phyloP scores from a whole-genome alignment of 92 coral and sea anemone genomes.

The Parazoanthus atlanticus region DNA sequence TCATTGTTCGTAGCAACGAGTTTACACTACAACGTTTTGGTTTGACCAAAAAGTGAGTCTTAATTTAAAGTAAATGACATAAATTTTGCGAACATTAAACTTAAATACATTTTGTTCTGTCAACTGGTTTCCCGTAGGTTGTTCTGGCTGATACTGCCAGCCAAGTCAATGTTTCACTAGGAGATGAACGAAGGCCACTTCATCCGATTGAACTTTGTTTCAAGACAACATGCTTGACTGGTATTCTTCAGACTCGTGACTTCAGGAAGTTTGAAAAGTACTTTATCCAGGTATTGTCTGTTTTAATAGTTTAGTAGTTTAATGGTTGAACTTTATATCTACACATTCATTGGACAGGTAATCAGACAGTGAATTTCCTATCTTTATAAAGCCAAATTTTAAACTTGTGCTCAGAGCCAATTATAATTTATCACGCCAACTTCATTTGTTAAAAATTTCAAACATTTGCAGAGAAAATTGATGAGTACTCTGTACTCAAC shows the following conservation, averaged over 20 bases:
- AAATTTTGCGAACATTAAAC: background rate
- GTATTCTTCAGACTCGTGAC: background rate
- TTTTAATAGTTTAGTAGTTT: background rate
- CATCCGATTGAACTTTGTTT: background rate
- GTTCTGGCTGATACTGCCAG: background rate
- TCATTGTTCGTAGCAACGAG: no score
- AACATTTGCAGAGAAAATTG: no score
- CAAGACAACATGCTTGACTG: background rate
- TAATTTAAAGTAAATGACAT: background rate
- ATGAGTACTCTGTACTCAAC: no score
- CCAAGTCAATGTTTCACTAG: background rate
- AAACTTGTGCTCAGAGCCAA: no score
- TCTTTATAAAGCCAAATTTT: no score
- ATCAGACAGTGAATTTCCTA: no score
- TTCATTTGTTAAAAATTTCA: no score
- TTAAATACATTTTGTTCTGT: background rate
- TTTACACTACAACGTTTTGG: no score
- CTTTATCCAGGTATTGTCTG: constrained; percentile 7
- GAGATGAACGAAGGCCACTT: background rate
- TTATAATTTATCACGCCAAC: no score
- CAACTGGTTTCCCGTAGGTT: background rate
- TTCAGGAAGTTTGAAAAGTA: background rate
- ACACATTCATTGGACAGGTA: no score
- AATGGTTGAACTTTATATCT: background rate
- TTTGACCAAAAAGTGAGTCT: background rate